Percentiles rank a stretch among this genome's conserved stretches.
Evolutionary conservation across 2,113 vertebrate genomes (phyloP).

Genomic region (Fregetta grallaria): DNA sequence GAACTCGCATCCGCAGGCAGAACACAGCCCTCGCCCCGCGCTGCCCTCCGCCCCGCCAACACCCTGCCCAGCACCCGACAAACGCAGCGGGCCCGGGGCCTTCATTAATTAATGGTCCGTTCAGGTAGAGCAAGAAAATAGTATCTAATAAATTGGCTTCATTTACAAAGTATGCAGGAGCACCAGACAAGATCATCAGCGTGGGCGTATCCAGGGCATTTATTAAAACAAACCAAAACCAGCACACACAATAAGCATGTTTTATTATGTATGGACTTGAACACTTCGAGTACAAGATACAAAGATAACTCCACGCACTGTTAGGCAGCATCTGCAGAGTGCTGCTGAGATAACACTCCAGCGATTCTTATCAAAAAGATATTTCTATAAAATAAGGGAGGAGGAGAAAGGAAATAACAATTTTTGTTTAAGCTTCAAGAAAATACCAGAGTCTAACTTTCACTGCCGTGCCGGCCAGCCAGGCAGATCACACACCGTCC

Average conservation of each 20-base stretch:
- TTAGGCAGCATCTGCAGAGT: background rate
- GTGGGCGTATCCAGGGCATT: conserved; percentile 3
- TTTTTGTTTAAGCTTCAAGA: background rate
- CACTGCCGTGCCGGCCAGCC: background rate
- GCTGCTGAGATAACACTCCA: background rate
- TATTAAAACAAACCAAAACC: conserved; percentile 51
- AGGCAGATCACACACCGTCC: background rate
- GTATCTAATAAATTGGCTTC: conserved; percentile 17
- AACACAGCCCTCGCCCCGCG: conserved; percentile 80
- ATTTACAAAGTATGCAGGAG: conserved; percentile 37
- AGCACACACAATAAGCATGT: background rate
- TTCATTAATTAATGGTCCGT: conserved; percentile 25
- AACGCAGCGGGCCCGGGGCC: conserved; percentile 50
- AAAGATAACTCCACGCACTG: background rate
- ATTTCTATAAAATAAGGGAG: background rate
- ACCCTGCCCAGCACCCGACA: conserved; percentile 56
- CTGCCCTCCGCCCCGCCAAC: conserved; percentile 56
- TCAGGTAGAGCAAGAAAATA: conserved; percentile 25
- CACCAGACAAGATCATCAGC: background rate
- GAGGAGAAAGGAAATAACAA: background rate
- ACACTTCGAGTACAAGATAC: background rate
- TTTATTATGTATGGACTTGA: conserved; percentile 38
- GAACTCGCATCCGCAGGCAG: conserved; percentile 82
- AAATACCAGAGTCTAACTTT: background rate
- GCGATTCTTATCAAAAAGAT: background rate